Base-by-base conservation (phyloP, 1,140 invertebrate species). In the Daktulosphaira vitifoliae region DNA sequence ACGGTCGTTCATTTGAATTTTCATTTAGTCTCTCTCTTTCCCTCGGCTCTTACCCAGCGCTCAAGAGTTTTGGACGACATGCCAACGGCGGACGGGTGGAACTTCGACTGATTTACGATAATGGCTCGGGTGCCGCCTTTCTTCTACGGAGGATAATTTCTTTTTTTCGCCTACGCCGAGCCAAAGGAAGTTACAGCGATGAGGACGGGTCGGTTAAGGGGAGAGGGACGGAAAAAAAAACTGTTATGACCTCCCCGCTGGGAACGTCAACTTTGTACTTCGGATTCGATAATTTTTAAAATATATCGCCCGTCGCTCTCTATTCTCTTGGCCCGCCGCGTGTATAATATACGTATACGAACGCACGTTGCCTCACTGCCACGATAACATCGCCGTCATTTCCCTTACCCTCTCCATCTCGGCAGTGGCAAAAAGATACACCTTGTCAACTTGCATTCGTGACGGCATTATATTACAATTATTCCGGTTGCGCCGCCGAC, bases 281-380 rank as follows among this genome's bases (percentile, higher is more conserved):
- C 48, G 65, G 52, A 66, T 54, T 59, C 54, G 66, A 66, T 62
- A 62, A 62, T 62, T 62, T 62, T 62, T 62, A 48, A 66, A 39
- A 44, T 46, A 49, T 54, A 38, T 39, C 66, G 26, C 54, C 54
- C 29, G 53, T 66, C 33, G 22, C 18, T 25, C 66, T 26, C 54
- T 51, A 16, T 51, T 59, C 33, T 48, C 18, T 26, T 42, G 44
- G n/a, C n/a, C 39, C 42, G 52, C 53, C 54, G 48, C 66, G 42
- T 66, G 53, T 39, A 22, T 37, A 46, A 22, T 56, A 48, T 38
- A 20, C 50, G 22, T 48, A 52, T 13, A 25, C 26, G 37, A 23
- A 37, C 16, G 29, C 49, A 51, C 62, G 18, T 38, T 52, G 23
- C 53, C 65, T 22, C 25, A 39, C 16, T 38, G 39, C 52, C 52